Base-by-base conservation (phyloP, 2,888 invertebrate species). In the Baronia brevicornis region DNA sequence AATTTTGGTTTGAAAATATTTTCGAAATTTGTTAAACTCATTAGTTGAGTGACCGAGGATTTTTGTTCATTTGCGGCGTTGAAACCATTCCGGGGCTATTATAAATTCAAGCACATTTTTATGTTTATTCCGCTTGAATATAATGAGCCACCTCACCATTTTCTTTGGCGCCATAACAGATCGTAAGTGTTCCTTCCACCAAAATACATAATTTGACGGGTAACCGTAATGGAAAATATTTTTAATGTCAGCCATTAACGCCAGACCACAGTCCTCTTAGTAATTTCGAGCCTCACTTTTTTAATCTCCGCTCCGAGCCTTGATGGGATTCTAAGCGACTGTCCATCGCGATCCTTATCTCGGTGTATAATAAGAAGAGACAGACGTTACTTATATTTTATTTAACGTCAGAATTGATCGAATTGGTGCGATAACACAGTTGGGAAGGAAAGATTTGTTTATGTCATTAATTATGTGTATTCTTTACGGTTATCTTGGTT, bases 311-410 rank as follows among this genome's bases (percentile, higher is more conserved):
- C 36, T 63, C 59, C 57, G 61, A 50, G 63, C 57, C 72, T 65
- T 79, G 80, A 80, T 80, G 78, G 75, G 70, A 65, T 72, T 74
- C 68, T 70, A 72, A 72, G 65, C 67, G 71, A 73, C 71, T 78
- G 79, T 79, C 79, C 75, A 69, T 78, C 60, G 63, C 49, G 82
- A 82, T 80, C 57, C 70, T 75, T 80, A 84, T 84, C 84, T 73
- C 48, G 41, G 46, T 57, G 70, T 60, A 75, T 80, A 82, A 82
- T 80, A 82, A 77, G 73, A 78, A 70, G 72, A 78, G 79, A 80
- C 79, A 77, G 78, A 80, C 78, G 67, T 79, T 66, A 72, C 77
- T 78, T 82, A 82, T 74, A 82, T 79, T 80, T 82, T 79, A 80
- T 80, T 78, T 73, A 77, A 79, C 61, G 70, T 78, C 79, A 70